A percentile compares a stretch with the other conserved stretches of the same genome.
These are phyloP conservation scores for Cervus canadensis DNA, from an alignment of 2,113 vertebrate genomes.

Conservation along the genomic window DNA sequence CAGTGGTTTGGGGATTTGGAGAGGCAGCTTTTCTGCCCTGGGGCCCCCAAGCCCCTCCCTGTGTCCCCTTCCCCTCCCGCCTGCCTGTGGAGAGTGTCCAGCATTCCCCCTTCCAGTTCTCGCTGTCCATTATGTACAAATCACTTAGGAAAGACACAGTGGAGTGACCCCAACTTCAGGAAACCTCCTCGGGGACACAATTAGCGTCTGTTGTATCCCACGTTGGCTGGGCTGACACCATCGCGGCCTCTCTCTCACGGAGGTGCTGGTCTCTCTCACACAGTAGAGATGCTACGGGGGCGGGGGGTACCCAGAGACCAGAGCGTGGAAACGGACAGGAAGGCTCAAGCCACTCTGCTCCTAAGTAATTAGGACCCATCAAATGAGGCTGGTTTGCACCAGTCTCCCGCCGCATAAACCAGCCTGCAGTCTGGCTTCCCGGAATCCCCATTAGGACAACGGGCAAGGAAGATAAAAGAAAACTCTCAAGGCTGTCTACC, in stretches of 20 bases:
- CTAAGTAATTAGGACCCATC: slow-evolving; percentile 40
- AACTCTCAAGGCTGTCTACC: rapidly evolving
- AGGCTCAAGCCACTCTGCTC: not conserved
- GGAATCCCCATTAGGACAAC: not conserved
- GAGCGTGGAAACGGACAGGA: not conserved
- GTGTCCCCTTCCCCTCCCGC: rapidly evolving
- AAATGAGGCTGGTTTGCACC: not conserved
- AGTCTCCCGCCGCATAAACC: not conserved
- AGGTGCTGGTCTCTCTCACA: not conserved
- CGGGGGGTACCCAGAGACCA: not conserved
- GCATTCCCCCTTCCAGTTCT: not conserved
- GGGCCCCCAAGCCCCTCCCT: not conserved
- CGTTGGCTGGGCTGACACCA: not conserved
- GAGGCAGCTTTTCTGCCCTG: rapidly evolving
- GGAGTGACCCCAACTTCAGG: slow-evolving; percentile 52
- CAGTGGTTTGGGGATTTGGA: not conserved
- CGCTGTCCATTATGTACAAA: not conserved
- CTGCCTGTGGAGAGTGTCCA: not conserved
- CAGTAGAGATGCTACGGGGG: not conserved
- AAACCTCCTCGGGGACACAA: slow-evolving; percentile 56
- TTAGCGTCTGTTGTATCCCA: slow-evolving; percentile 50
- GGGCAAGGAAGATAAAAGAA: not conserved
- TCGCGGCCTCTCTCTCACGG: not conserved
- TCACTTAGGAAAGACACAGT: slow-evolving; percentile 18
- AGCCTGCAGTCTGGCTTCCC: not conserved